These are phyloP conservation scores for Ophiodon elongatus DNA, from an alignment of 2,113 vertebrate genomes.

Conservation along the genomic window DNA sequence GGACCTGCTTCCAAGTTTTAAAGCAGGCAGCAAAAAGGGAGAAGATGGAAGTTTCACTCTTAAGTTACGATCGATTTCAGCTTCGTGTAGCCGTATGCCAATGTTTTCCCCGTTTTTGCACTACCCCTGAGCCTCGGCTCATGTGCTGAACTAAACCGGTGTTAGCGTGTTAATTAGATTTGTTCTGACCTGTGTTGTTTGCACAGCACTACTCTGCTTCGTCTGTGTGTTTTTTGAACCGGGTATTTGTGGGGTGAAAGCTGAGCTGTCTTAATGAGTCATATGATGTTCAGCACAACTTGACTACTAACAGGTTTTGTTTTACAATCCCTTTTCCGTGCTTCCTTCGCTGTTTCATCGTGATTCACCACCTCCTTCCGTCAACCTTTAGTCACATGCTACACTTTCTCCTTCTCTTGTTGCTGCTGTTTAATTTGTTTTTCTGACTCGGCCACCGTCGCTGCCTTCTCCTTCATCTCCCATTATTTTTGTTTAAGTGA, in stretches of 20 bases:
- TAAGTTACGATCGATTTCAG: slow-evolving; percentile 45
- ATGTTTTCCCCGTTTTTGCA: slow-evolving; percentile 9
- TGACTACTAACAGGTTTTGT: slow-evolving; percentile 37
- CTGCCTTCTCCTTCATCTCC: background rate
- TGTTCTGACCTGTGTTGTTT: slow-evolving; percentile 1
- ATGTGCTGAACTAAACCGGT: background rate
- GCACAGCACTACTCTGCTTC: slow-evolving; percentile 11
- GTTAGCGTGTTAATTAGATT: slow-evolving; percentile 24
- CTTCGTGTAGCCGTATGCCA: slow-evolving; percentile 34
- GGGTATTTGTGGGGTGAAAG: background rate
- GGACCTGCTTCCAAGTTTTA: slow-evolving; percentile 11
- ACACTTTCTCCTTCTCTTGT: slow-evolving; percentile 28
- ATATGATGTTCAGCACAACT: slow-evolving; percentile 28
- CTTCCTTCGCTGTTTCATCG: slow-evolving; percentile 7
- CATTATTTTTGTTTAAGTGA: slow-evolving; percentile 51
- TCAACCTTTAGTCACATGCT: slow-evolving; percentile 26
- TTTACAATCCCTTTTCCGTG: slow-evolving; percentile 9
- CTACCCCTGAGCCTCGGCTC: background rate
- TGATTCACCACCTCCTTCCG: slow-evolving; percentile 50
- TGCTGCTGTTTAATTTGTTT: slow-evolving; percentile 48
- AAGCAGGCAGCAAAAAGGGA: background rate
- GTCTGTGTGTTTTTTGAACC: slow-evolving; percentile 32
- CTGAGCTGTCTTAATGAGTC: slow-evolving; percentile 67
- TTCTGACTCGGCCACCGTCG: slow-evolving; percentile 30
- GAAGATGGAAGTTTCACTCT: slow-evolving; percentile 26